Percentiles rank a stretch among this genome's conserved stretches.
Evolutionary conservation across 2,113 vertebrate genomes (phyloP).

Genomic region (Bagarius yarrelli): DNA sequence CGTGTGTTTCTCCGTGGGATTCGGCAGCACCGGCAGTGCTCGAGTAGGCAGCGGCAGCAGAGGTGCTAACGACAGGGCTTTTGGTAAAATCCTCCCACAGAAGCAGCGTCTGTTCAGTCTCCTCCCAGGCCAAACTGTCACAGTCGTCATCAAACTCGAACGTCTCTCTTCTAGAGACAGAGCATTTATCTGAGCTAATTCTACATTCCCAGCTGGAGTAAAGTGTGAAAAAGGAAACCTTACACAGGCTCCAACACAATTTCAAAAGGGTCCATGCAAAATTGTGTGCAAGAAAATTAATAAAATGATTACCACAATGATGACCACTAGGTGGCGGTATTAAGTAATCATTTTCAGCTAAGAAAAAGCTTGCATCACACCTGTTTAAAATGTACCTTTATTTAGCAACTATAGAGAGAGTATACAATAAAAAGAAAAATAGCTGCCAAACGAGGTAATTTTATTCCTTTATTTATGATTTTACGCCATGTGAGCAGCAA

Average conservation of each 20-base stretch:
- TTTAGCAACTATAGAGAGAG: too few species aligned
- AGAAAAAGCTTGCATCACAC: background rate
- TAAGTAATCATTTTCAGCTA: background rate
- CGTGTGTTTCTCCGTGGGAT: conserved; percentile 72
- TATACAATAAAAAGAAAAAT: too few species aligned
- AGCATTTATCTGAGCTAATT: conserved; percentile 70
- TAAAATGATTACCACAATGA: background rate
- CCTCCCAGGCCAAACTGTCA: conserved; percentile 96
- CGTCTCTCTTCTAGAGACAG: conserved; percentile 83
- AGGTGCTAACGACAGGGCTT: conserved; percentile 69
- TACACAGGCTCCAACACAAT: conserved; percentile 33
- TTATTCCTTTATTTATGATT: too few species aligned
- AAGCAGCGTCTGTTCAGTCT: conserved; percentile 91
- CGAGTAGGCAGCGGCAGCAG: conserved; percentile 34
- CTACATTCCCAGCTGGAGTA: conserved; percentile 49
- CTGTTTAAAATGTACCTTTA: too few species aligned
- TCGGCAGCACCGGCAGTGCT: conserved; percentile 41
- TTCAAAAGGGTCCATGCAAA: background rate
- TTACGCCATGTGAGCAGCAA: too few species aligned
- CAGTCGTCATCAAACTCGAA: conserved; percentile 95
- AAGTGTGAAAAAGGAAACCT: conserved; percentile 48
- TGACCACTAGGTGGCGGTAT: conserved; percentile 44
- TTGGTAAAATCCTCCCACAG: conserved; percentile 99
- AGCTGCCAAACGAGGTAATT: too few species aligned
- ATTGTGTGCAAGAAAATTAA: background rate